Evolutionary conservation across 1,140 invertebrate species (phyloP).

Genomic region (Megalonaias nervosa): DNA sequence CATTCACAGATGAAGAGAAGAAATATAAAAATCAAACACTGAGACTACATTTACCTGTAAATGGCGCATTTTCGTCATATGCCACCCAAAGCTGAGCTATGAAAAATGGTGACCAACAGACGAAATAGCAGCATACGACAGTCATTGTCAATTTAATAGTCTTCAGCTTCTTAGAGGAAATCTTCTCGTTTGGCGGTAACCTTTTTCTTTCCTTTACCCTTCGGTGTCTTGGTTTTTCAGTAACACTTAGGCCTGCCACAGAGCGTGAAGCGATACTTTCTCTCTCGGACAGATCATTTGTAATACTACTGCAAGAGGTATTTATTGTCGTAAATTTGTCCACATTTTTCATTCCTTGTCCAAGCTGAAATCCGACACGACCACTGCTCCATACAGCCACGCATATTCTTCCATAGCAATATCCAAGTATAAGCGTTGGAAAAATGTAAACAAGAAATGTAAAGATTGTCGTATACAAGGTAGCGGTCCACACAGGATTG

Average conservation of each 20-base stretch:
- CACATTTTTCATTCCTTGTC: slow-evolving; percentile 17
- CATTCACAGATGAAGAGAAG: too few species aligned
- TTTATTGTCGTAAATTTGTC: slow-evolving; percentile 49
- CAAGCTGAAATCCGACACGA: slow-evolving; percentile 15
- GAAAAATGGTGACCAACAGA: slow-evolving; percentile 83
- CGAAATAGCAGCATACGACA: slow-evolving; percentile 82
- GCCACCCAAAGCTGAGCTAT: slow-evolving; percentile 71
- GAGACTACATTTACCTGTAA: too few species aligned
- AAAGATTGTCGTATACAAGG: slow-evolving; percentile 48
- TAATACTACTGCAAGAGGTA: slow-evolving; percentile 47
- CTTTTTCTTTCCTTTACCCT: background rate
- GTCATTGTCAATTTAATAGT: slow-evolving; percentile 85
- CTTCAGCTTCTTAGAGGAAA: slow-evolving; percentile 77
- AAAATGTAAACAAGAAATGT: slow-evolving; percentile 50
- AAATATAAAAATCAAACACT: too few species aligned
- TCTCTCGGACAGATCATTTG: slow-evolving; percentile 49
- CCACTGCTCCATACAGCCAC: slow-evolving; percentile 73
- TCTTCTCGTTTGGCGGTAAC: slow-evolving; percentile 36
- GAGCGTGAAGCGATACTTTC: slow-evolving; percentile 13
- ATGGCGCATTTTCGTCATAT: slow-evolving; percentile 40
- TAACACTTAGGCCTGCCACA: slow-evolving; percentile 8
- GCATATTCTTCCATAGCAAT: slow-evolving; percentile 77
- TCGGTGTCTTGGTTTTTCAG: slow-evolving; percentile 12
- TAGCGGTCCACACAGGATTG: slow-evolving; percentile 47
- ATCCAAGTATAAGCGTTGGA: slow-evolving; percentile 47